Evolutionary conservation across 1,140 invertebrate genomes (phyloP), one percentile per base, ranked within the genome.

Genomic region (Trachelipus rathkii): DNA sequence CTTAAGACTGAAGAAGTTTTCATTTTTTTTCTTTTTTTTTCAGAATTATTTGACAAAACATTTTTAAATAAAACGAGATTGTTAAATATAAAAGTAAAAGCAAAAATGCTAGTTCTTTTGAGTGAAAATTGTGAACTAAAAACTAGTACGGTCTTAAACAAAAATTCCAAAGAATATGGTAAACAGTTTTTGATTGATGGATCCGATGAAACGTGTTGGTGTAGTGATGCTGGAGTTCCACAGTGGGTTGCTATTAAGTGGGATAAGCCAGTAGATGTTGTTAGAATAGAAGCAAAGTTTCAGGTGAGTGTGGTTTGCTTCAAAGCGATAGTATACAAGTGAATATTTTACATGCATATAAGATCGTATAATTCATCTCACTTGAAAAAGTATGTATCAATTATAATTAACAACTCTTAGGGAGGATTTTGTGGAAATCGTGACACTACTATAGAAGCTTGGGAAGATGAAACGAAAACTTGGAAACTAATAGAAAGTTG

Each of bases 341-440:
- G n/a, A 33, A 3, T 33, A 33, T 3, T 33, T 3, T 33, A 33
- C 33, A 1, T 33, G 33, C 33, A 33, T 33, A 33, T 33, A 33
- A 33, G 33, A 33, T 33, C 6, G 1, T 33, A 33, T 33, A 3
- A 6, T 33, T 33, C 6, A 33, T 33, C 6, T 33, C 33, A 33
- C 33, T 33, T 33, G 33, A 33, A 33, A 33, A 33, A 33, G 33
- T 33, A 33, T 33, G 6, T 33, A 33, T 33, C 6, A 33, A 33
- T 3, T 33, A 33, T 33, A n/a, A n/a, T n/a, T n/a, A n/a, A n/a
- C n/a, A 33, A 33, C 4, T 72, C 46, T 23, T 60, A 81, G 79
- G 79, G 79, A 23, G 79, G 79, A 8, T 81, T 81, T 23, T 81
- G 79, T 77, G 79, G 79, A 9, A 72, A 74, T 15, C 44, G 66